Conservation (phyloP, 1,140 invertebrate species). For the Anoplolepis gracilipes region DNA sequence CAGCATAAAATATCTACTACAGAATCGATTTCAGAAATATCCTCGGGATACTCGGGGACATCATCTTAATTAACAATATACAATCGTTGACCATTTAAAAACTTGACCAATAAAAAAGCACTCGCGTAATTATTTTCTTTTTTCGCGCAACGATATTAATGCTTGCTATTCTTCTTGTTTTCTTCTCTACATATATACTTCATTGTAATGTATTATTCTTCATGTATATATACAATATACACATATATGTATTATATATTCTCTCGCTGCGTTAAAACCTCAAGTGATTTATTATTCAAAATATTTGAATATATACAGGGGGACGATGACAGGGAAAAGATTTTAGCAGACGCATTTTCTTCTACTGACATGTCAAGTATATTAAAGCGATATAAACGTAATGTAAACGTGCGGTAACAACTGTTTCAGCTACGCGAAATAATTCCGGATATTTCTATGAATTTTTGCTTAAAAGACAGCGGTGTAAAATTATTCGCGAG, state of each 20-base stretch:
- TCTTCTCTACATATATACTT: background rate
- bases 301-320: slow-evolving; percentile 37
- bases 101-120: slow-evolving; percentile 33
- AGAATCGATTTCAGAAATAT: slow-evolving; percentile 62
- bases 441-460: background rate
- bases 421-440: background rate
- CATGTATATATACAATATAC: background rate
- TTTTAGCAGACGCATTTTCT: slow-evolving; percentile 25
- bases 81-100: slow-evolving; percentile 25
- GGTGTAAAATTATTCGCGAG: background rate
- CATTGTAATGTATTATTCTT: slow-evolving; percentile 48
- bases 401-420: background rate
- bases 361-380: slow-evolving; percentile 7
- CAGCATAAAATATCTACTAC: slow-evolving; percentile 29
- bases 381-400: slow-evolving; percentile 10
- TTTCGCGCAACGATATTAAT: slow-evolving; percentile 19
- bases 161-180: slow-evolving; percentile 26
- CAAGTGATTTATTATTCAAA: slow-evolving; percentile 50
- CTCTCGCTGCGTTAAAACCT: slow-evolving; percentile 22
- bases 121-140: slow-evolving; percentile 21
- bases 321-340: slow-evolving; percentile 11
- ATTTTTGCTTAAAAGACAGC: background rate
- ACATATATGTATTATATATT: background rate
- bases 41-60: slow-evolving; percentile 19
- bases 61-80: slow-evolving; percentile 63